Evolutionary conservation across 2,888 invertebrate genomes (phyloP), one percentile per base, ranked within the genome.

Genomic region (Monochamus alternatus): DNA sequence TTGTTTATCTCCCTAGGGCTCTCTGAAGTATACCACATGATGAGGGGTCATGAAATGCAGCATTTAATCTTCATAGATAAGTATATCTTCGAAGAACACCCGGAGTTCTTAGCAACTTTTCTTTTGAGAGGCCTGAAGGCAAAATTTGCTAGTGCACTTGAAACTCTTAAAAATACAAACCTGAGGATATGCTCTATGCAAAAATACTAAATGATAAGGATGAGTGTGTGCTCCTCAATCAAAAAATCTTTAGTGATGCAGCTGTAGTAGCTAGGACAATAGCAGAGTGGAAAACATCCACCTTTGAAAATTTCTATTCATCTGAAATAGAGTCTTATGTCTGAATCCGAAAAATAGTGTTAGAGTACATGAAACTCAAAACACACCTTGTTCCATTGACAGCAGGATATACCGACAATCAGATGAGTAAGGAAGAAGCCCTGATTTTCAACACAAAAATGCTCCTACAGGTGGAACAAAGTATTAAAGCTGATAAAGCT

Each of bases 41-140:
- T 69, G 10, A n/a, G 69, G 5, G 60, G 69, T 3, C 69, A 69
- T 69, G 69, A 69, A 14, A 59, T 69, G 12, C 59, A 69, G 5
- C 69, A 69, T 44, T 5, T 69, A 3, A 69, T 60, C 3, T 30
- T 69, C 9, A 59, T 69, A 60, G 43, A 69, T 14, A 69, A 43
- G 31, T 22, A 22, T 22, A 22, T 22, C 59, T 32, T 69, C 1
- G 59, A 69, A n/a, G 30, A 69, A 31, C 60, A 59, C 5, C 59
- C 69, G 1, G 69, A 69, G n/a, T 44, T 69, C 0, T 12, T 69
- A 8, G 69, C 58, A 2, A 59, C 69, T 3, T n/a, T 60, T 1
- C n/a, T 59, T 3, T 14, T 69, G 1, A 69, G 69, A 44, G 69
- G 60, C n/a, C 44, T 43, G 22, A 31, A 32, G 22, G 43, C n/a